A percentile compares a stretch with the other conserved stretches of the same genome.
Conservation (phyloP, 2,797 vertebrate species). For the Pteropus rufus region DNA sequence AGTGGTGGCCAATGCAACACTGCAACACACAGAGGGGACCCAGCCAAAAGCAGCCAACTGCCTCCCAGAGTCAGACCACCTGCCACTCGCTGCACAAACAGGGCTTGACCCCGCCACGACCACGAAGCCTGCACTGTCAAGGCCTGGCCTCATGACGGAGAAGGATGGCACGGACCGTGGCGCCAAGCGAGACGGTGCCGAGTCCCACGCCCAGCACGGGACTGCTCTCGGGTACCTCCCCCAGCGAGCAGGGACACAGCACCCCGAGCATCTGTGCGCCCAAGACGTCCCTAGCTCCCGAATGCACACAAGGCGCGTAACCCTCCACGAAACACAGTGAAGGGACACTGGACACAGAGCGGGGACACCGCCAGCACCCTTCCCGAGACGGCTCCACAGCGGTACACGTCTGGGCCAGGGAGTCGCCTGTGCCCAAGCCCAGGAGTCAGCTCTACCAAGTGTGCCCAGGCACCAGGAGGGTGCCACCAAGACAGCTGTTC, state of each 20-base stretch:
- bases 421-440: too few relatives aligned
- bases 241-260: accelerated
- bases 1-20: not conserved
- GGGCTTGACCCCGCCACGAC: too few relatives aligned
- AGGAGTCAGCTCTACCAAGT: not conserved
- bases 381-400: too few relatives aligned
- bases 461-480: not conserved
- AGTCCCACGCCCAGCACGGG: too few relatives aligned
- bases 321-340: too few relatives aligned
- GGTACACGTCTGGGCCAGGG: not conserved
- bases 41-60: not conserved
- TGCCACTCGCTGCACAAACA: not conserved
- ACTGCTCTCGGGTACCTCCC: accelerated
- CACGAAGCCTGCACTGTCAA: too few relatives aligned
- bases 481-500: too few relatives aligned
- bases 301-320: accelerated
- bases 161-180: too few relatives aligned
- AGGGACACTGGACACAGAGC: too few relatives aligned
- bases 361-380: too few relatives aligned
- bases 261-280: accelerated
- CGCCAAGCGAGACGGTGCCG: too few relatives aligned
- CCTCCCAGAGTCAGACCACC: not conserved
- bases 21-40: not conserved
- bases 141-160: too few relatives aligned
- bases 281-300: not conserved